Evolutionary conservation across 1,140 invertebrate species (phyloP).

Genomic region (Drosophila novamexicana): DNA sequence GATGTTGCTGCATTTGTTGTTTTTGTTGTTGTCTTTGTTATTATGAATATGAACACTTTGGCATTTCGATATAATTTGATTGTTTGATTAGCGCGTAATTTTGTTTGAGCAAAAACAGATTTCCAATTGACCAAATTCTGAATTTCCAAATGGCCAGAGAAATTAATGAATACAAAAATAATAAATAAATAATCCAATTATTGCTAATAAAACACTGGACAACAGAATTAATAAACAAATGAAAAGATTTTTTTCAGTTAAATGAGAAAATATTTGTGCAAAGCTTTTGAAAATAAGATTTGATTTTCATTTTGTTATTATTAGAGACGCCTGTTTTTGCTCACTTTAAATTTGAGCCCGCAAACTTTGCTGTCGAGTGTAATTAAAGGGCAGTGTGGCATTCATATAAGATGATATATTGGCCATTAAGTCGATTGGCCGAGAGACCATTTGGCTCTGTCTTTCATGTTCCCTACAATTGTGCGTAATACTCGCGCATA

Average conservation of each 20-base stretch:
- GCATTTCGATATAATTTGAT: slow-evolving; percentile 42
- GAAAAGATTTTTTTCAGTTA: background rate
- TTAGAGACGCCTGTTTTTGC: too few species aligned
- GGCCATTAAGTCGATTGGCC: slow-evolving; percentile 32
- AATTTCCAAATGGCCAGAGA: slow-evolving; percentile 17
- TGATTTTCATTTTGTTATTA: too few species aligned
- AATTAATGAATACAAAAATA: slow-evolving; percentile 9
- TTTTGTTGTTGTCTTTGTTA: background rate
- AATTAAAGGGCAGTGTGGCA: slow-evolving; percentile 30
- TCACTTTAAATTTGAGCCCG: too few species aligned
- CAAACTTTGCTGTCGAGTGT: slow-evolving; percentile 8
- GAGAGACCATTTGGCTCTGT: slow-evolving; percentile 20
- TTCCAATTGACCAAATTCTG: slow-evolving; percentile 18
- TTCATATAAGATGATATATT: slow-evolving; percentile 21
- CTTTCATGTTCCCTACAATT: slow-evolving; percentile 28
- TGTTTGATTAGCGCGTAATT: slow-evolving; percentile 64
- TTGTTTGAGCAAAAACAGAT: slow-evolving; percentile 46
- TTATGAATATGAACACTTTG: slow-evolving; percentile 28
- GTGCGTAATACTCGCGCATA: slow-evolving; percentile 38
- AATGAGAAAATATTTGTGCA: background rate
- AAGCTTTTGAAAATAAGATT: background rate
- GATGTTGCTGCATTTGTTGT: background rate
- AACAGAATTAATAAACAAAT: slow-evolving; percentile 3
- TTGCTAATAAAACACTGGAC: slow-evolving; percentile 24
- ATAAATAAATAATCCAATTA: slow-evolving; percentile 24